Conservation (phyloP, 2,888 invertebrate species). For the Cephus pulcher region DNA sequence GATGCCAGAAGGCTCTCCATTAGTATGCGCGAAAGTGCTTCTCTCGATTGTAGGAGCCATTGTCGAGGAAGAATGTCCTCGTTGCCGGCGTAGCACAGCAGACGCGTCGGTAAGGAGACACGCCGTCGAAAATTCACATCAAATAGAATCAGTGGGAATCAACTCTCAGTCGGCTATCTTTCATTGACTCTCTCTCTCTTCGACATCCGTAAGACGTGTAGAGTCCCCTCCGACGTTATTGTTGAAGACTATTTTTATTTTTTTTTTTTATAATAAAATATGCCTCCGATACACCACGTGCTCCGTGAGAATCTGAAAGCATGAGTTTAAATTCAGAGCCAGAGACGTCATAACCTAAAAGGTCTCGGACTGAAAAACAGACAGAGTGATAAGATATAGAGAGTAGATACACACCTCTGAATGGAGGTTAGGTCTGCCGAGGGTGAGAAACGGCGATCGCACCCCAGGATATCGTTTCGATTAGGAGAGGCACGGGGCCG, state of each 20-base stretch:
- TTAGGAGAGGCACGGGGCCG: slow-evolving; percentile 29
- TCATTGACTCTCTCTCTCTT: slow-evolving; percentile 53
- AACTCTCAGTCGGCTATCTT: neutral
- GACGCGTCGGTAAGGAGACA: slow-evolving; percentile 45
- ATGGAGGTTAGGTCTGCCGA: neutral
- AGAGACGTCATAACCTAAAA: neutral
- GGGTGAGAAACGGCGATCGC: slow-evolving; percentile 12
- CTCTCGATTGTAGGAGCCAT: slow-evolving; percentile 62
- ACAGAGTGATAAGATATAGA: neutral
- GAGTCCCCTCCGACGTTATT: neutral
- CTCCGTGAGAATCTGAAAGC: neutral
- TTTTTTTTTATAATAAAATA: neutral
- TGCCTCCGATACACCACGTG: neutral
- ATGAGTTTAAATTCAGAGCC: neutral
- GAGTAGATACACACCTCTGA: neutral
- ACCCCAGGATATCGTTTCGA: slow-evolving; percentile 45
- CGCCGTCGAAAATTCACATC: slow-evolving; percentile 32
- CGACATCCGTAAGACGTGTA: neutral
- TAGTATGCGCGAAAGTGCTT: slow-evolving; percentile 62
- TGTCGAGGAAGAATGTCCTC: slow-evolving; percentile 64
- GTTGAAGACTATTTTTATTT: neutral
- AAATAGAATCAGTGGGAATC: slow-evolving; percentile 28
- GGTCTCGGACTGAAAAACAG: neutral
- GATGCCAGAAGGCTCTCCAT: slow-evolving; percentile 47
- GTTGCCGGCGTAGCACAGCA: slow-evolving; percentile 47